Evolutionary conservation across 2,113 vertebrate species (phyloP).

Genomic region (Stegastes partitus): DNA sequence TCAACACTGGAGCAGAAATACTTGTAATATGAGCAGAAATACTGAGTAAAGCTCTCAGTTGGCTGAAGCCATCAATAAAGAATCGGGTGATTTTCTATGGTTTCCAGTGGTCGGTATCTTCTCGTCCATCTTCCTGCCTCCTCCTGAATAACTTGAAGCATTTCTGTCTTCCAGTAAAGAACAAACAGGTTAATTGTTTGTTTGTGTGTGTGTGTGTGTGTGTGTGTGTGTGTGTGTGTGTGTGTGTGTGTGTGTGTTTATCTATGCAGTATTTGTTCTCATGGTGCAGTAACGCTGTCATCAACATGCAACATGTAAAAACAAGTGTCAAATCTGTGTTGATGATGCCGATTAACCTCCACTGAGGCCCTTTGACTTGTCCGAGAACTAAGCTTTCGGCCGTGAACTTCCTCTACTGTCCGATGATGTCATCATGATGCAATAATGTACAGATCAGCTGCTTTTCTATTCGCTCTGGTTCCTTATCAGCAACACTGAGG

Average conservation of each 20-base stretch:
- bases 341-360: slow-evolving; percentile 20
- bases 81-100: slow-evolving; percentile 9
- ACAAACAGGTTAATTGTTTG: slow-evolving; percentile 20
- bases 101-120: slow-evolving; percentile 37
- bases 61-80: not conserved
- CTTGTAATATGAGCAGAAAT: not conserved
- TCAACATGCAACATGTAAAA: slow-evolving; percentile 14
- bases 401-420: slow-evolving; percentile 37
- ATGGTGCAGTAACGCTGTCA: slow-evolving; percentile 16
- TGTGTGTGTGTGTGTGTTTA: slow-evolving; percentile 33
- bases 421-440: slow-evolving; percentile 67
- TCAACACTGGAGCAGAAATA: not conserved
- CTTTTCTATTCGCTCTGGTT: slow-evolving; percentile 39
- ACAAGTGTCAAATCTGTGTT: slow-evolving; percentile 36
- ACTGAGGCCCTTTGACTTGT: not conserved
- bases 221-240: slow-evolving; percentile 32
- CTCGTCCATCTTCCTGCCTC: slow-evolving; percentile 54
- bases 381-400: slow-evolving; percentile 6
- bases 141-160: slow-evolving; percentile 77
- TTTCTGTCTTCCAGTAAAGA: slow-evolving; percentile 68
- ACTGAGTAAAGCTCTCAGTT: not conserved
- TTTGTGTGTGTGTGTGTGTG: slow-evolving; percentile 28
- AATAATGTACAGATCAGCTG: slow-evolving; percentile 65
- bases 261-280: slow-evolving; percentile 64
- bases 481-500: slow-evolving; percentile 23